A percentile compares a stretch with the other conserved stretches of the same genome.
Conservation (phyloP, 2,797 vertebrate species). For the Liparis tanakae region DNA sequence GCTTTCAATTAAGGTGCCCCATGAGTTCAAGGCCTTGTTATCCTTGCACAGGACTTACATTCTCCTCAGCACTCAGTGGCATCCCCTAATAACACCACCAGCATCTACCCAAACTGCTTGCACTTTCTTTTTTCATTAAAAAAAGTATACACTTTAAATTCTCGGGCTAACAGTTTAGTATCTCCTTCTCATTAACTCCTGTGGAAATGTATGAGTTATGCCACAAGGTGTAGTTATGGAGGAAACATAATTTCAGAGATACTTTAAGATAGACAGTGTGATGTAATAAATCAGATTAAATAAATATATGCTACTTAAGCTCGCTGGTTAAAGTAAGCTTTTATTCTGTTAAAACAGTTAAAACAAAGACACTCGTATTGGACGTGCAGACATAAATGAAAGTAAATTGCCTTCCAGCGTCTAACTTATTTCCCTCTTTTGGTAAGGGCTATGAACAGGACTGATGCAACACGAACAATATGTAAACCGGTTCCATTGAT, state of each 20-base stretch:
- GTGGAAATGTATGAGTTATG: constrained; percentile 20
- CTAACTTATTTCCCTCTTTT: constrained; percentile 34
- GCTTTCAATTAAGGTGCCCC: constrained; percentile 73
- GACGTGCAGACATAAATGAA: not conserved
- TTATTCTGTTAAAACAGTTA: not conserved
- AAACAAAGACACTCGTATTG: constrained; percentile 13
- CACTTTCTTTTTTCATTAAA: constrained; percentile 49
- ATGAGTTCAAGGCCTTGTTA: constrained; percentile 62
- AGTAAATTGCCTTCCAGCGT: constrained; percentile 3
- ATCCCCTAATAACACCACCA: constrained; percentile 58
- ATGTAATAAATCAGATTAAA: constrained; percentile 9
- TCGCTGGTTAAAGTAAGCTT: constrained; percentile 14
- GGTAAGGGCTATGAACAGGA: constrained; percentile 23
- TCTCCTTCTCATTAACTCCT: constrained; percentile 18
- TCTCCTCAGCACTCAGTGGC: constrained; percentile 50
- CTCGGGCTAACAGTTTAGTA: constrained; percentile 22
- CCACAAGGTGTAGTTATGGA: constrained; percentile 17
- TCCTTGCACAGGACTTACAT: constrained; percentile 65
- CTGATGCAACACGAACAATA: constrained; percentile 62
- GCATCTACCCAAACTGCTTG: constrained; percentile 37
- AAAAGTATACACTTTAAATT: constrained; percentile 38
- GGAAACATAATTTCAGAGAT: constrained; percentile 28
- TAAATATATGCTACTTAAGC: constrained; percentile 10
- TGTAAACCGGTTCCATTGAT: constrained; percentile 53
- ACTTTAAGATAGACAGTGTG: constrained; percentile 14